Percentiles rank a stretch among this genome's conserved stretches.
Evolutionary conservation across 2,888 invertebrate genomes (phyloP).

Genomic region (Amiota minor): DNA sequence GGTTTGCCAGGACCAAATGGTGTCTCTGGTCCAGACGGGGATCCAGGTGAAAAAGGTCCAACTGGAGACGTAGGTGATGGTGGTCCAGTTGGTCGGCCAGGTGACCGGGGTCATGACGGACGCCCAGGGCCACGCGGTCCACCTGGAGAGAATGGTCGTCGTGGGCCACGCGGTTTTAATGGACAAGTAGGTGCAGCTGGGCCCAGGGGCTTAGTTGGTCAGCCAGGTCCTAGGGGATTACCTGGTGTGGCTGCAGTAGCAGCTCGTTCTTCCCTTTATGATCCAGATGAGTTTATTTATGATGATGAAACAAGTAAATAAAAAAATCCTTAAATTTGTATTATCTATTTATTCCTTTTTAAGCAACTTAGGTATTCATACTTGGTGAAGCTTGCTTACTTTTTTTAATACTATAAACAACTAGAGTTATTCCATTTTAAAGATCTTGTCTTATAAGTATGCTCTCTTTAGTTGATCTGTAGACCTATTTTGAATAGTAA

Average conservation of each 20-base stretch:
- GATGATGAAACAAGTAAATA: background rate
- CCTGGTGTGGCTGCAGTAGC: conserved; percentile 23
- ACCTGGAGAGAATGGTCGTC: conserved; percentile 40
- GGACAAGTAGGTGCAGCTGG: conserved; percentile 38
- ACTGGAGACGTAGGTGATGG: conserved; percentile 42
- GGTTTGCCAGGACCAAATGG: conserved; percentile 18
- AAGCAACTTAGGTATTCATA: too few relatives aligned
- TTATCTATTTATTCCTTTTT: too few relatives aligned
- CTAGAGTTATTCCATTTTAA: background rate
- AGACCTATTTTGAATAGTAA: too few relatives aligned
- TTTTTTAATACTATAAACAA: too few relatives aligned
- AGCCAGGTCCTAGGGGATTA: conserved; percentile 30
- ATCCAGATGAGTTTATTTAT: conserved; percentile 5
- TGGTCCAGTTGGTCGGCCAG: conserved; percentile 39
- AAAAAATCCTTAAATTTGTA: too few relatives aligned
- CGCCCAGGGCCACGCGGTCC: conserved; percentile 39
- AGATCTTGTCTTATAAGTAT: background rate
- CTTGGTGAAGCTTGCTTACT: too few relatives aligned
- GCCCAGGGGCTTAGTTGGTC: conserved; percentile 31
- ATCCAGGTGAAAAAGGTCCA: conserved; percentile 43
- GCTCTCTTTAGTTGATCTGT: too few relatives aligned
- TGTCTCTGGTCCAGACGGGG: conserved; percentile 13
- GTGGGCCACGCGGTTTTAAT: conserved; percentile 45
- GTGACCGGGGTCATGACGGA: conserved; percentile 38
- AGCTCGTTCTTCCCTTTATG: background rate